Percentiles rank a stretch among this genome's conserved stretches.
These are phyloP conservation scores for Allobates femoralis DNA, from an alignment of 2,797 vertebrate species.

Conservation along the genomic window DNA sequence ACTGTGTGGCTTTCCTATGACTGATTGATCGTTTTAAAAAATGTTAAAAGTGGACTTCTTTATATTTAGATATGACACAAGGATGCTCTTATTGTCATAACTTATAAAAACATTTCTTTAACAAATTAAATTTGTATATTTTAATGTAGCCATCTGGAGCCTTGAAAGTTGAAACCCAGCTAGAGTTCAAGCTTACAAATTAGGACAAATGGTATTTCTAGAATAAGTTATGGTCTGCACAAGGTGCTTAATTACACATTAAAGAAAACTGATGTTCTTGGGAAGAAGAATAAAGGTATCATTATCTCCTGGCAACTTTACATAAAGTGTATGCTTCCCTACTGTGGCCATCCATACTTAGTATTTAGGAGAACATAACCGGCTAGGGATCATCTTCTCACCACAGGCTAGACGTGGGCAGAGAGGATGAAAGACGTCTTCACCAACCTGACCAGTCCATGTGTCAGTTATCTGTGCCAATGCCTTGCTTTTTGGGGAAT, in stretches of 20 bases:
- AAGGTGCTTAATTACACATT: conserved; percentile 21
- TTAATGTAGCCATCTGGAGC: too few relatives aligned
- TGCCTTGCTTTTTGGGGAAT: conserved; percentile 14
- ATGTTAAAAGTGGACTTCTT: not conserved
- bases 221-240: not conserved
- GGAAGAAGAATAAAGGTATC: conserved; percentile 26
- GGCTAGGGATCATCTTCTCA: conserved; percentile 36
- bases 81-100: not conserved
- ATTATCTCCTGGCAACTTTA: conserved; percentile 39
- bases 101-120: too few relatives aligned
- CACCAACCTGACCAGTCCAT: conserved; percentile 45
- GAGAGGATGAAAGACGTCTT: conserved; percentile 37
- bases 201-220: conserved; percentile 1
- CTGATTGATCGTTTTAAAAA: not conserved
- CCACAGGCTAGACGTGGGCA: conserved; percentile 57
- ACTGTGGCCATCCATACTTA: conserved; percentile 36
- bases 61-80: not conserved
- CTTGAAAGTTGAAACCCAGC: not conserved
- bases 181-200: not conserved
- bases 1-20: not conserved
- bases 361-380: conserved; percentile 35
- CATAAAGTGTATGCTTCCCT: conserved; percentile 19
- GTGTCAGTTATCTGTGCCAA: conserved; percentile 50
- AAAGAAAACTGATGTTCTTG: conserved; percentile 22
- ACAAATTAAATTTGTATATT: too few relatives aligned